phyloP scores from a whole-genome alignment of 2,797 vertebrate species.

The Vespertilio murinus region DNA sequence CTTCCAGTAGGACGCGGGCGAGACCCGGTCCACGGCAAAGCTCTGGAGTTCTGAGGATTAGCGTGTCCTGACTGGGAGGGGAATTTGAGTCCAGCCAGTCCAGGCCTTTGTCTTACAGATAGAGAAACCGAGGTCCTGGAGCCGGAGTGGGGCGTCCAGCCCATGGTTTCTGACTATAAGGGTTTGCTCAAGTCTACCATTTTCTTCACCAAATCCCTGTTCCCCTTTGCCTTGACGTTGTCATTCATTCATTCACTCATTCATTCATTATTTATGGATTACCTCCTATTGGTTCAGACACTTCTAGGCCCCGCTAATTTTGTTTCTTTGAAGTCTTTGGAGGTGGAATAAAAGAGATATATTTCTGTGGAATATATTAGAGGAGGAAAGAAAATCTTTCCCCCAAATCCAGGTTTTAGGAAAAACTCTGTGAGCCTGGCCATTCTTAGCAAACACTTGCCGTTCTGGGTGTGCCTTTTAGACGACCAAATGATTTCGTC shows the following conservation, averaged over 20 bases:
- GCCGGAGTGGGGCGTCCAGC: not conserved
- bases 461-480: not conserved
- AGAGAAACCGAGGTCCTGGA: conserved; percentile 1
- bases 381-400: not conserved
- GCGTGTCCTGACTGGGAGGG: not conserved
- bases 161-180: not conserved
- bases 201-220: not conserved
- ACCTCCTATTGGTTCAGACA: not conserved
- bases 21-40: not conserved
- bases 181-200: not conserved
- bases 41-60: not conserved
- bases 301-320: not conserved
- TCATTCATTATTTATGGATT: not conserved
- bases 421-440: not conserved
- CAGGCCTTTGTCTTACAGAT: not conserved
- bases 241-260: not conserved
- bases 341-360: not conserved
- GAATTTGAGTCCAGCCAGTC: not conserved
- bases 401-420: not conserved
- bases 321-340: conserved; percentile 2
- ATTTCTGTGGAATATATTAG: not conserved
- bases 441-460: not conserved
- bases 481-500: not conserved
- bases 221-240: not conserved
- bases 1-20: not conserved